Evolutionary conservation across 2,113 vertebrate genomes (phyloP).

Genomic region (Furnarius figulus): DNA sequence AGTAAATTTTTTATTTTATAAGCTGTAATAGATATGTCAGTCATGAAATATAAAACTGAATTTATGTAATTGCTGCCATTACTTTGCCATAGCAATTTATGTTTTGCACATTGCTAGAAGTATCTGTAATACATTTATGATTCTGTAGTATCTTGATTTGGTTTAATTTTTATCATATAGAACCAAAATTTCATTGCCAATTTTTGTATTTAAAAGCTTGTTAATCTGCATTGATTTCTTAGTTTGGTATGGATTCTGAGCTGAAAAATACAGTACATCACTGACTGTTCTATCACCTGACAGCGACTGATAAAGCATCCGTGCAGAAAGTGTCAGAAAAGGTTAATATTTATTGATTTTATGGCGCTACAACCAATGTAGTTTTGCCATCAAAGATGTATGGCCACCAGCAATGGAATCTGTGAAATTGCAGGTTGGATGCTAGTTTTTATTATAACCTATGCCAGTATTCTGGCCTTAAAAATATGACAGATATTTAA

Average conservation of each 20-base stretch:
- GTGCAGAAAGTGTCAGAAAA: slow-evolving; percentile 77
- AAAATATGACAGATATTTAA: slow-evolving; percentile 69
- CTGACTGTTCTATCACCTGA: slow-evolving; percentile 73
- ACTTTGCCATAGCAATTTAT: background rate
- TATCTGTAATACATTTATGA: background rate
- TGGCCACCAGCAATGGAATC: slow-evolving; percentile 71
- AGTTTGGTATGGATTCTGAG: slow-evolving; percentile 73
- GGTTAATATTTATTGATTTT: slow-evolving; percentile 85
- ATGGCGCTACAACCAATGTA: slow-evolving; percentile 72
- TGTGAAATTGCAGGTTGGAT: slow-evolving; percentile 64
- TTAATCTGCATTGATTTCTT: slow-evolving; percentile 75
- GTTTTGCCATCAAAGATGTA: slow-evolving; percentile 77
- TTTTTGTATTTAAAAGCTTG: slow-evolving; percentile 69
- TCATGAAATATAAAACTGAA: background rate
- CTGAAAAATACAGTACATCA: slow-evolving; percentile 72
- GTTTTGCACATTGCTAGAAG: background rate
- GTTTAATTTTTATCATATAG: background rate
- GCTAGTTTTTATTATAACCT: slow-evolving; percentile 68
- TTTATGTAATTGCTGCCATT: background rate
- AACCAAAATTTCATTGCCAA: slow-evolving; percentile 50
- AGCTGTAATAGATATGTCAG: background rate
- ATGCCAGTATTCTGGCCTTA: slow-evolving; percentile 51
- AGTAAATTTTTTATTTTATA: background rate
- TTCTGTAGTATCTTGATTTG: background rate
- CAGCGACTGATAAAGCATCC: slow-evolving; percentile 74